Percentiles rank a stretch among this genome's conserved stretches.
phyloP scores from a whole-genome alignment of 2,797 vertebrate genomes.

The Pachyuromys duprasi region DNA sequence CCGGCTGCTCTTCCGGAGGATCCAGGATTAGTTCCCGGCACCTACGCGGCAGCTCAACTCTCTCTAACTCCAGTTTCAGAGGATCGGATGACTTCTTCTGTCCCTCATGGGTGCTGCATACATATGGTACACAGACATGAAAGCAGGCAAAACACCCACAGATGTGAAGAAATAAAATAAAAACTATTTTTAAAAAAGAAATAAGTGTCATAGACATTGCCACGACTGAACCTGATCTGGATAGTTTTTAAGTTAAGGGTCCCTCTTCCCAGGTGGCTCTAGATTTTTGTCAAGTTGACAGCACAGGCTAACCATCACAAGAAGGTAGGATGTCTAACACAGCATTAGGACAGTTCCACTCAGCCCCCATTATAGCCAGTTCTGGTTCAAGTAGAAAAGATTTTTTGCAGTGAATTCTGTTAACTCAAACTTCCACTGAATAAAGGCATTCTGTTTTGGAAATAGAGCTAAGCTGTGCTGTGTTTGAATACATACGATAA shows the following conservation, averaged over 20 bases:
- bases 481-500: conserved; percentile 23
- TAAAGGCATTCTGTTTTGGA: conserved; percentile 7
- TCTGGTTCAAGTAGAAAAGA: not conserved
- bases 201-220: not conserved
- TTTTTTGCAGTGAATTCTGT: not conserved
- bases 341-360: not conserved
- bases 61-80: not conserved
- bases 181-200: not conserved
- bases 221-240: not conserved
- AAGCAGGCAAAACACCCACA: not conserved
- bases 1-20: not conserved
- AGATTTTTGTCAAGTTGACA: not conserved
- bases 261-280: not conserved
- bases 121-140: not conserved
- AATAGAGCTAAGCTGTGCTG: not conserved
- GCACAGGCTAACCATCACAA: not conserved
- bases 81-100: not conserved
- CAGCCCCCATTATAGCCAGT: not conserved
- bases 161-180: not conserved
- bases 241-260: no score
- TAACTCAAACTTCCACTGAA: not conserved
- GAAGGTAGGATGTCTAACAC: not conserved
- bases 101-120: not conserved
- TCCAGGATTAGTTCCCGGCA: not conserved
- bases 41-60: not conserved